Percentiles rank a stretch among this genome's conserved stretches.
These are phyloP conservation scores for Toxotes jaculatrix DNA, from an alignment of 2,113 vertebrate species.

Conservation along the genomic window DNA sequence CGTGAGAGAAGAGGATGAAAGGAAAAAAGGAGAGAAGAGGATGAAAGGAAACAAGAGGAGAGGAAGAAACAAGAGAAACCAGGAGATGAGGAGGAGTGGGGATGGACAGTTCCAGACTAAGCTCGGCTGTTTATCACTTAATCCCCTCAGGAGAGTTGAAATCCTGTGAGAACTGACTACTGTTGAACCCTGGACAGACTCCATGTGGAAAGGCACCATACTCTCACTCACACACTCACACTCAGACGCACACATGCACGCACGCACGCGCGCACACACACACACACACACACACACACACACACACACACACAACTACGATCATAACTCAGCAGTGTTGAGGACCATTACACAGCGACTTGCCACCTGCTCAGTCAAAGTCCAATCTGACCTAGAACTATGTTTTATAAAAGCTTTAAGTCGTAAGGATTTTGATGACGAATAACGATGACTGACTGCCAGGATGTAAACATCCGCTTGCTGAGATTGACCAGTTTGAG, in stretches of 20 bases:
- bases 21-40: neutral
- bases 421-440: conserved; percentile 36
- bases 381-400: conserved; percentile 42
- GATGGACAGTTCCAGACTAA: conserved; percentile 64
- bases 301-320: conserved; percentile 2
- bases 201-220: conserved; percentile 50
- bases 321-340: conserved; percentile 35
- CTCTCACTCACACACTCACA: neutral
- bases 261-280: neutral
- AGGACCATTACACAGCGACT: conserved; percentile 9
- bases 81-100: neutral
- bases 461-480: conserved; percentile 58
- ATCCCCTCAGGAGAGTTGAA: conserved; percentile 67
- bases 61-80: neutral
- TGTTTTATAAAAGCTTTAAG: conserved; percentile 38
- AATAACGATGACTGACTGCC: conserved; percentile 38
- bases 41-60: neutral
- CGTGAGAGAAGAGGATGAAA: neutral
- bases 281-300: conserved; percentile 34
- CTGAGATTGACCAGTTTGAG: conserved; percentile 32
- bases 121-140: conserved; percentile 65
- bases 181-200: conserved; percentile 73
- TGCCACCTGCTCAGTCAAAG: conserved; percentile 45
- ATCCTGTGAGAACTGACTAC: conserved; percentile 81
- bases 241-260: neutral